A percentile compares a stretch with the other conserved stretches of the same genome.
phyloP scores from a whole-genome alignment of 2,113 vertebrate species.

The Oreotrochilus melanogaster region DNA sequence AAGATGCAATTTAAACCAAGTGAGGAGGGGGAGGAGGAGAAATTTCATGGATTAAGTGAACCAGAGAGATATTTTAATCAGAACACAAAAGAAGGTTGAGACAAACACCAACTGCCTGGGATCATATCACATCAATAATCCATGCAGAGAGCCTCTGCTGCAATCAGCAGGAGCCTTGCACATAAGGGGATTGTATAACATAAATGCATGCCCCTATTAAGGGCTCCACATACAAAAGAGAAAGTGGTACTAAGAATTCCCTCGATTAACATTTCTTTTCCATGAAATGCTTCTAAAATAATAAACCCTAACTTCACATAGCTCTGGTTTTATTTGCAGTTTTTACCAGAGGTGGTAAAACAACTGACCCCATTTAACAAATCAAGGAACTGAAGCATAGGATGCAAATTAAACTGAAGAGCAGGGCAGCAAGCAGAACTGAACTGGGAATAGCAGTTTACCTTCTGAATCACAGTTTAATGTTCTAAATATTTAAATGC shows the following conservation, averaged over 20 bases:
- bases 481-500: constrained; percentile 52
- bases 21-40: neutral
- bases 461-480: constrained; percentile 52
- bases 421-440: constrained; percentile 13
- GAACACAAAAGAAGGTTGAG: constrained; percentile 41
- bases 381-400: constrained; percentile 18
- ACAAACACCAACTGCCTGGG: constrained; percentile 45
- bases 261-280: constrained; percentile 26
- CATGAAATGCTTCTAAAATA: constrained; percentile 20
- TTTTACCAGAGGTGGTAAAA: constrained; percentile 23
- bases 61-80: constrained; percentile 38
- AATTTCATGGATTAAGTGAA: neutral
- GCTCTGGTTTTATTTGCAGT: constrained; percentile 22
- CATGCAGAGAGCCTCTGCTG: constrained; percentile 5
- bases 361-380: constrained; percentile 53
- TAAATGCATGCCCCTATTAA: neutral
- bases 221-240: neutral
- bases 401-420: constrained; percentile 43
- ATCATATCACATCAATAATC: constrained; percentile 54
- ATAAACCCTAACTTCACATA: neutral
- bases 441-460: constrained; percentile 43
- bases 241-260: neutral
- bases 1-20: neutral
- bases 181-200: neutral
- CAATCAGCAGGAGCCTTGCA: constrained; percentile 56